Percentiles rank a stretch among this genome's conserved stretches.
These are phyloP conservation scores for Imbricaverruca yamaguchii DNA, from an alignment of 2,888 invertebrate species.

Conservation along the genomic window DNA sequence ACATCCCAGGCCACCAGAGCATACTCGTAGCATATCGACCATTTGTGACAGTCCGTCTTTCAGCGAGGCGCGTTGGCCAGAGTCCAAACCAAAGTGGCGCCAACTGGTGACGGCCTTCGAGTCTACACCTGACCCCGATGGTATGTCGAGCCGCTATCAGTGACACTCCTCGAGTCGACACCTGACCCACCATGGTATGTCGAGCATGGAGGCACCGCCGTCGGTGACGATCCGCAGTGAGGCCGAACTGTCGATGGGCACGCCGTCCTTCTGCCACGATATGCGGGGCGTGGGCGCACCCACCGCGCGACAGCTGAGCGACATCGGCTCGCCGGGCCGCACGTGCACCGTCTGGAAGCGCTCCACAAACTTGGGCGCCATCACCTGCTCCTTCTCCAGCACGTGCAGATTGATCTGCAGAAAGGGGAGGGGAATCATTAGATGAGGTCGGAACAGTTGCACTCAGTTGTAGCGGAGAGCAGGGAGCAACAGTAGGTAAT, in stretches of 20 bases:
- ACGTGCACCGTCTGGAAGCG: conserved; percentile 85
- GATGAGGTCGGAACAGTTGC: no score
- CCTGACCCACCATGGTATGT: conserved; percentile 52
- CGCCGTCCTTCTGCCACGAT: conserved; percentile 95
- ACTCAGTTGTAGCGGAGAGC: no score
- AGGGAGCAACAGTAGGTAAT: no score
- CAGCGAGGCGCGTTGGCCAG: no score
- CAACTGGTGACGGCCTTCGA: background rate
- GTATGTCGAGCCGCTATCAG: conserved; percentile 60
- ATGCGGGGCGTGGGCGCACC: conserved; percentile 90
- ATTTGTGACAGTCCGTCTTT: no score
- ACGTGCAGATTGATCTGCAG: conserved; percentile 64
- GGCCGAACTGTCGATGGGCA: conserved; percentile 67
- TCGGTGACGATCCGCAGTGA: conserved; percentile 54
- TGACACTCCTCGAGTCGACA: background rate
- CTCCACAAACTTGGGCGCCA: conserved; percentile 94
- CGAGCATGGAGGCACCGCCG: conserved; percentile 81
- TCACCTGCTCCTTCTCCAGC: conserved; percentile 83
- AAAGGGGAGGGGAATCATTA: background rate
- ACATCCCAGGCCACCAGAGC: no score
- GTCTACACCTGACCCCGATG: background rate
- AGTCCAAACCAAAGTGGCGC: no score
- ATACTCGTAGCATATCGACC: no score
- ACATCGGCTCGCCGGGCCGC: conserved; percentile 88
- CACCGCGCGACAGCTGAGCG: conserved; percentile 79